Evolutionary conservation across 2,888 invertebrate species (phyloP).

Genomic region (Sylvicola cinctus): DNA sequence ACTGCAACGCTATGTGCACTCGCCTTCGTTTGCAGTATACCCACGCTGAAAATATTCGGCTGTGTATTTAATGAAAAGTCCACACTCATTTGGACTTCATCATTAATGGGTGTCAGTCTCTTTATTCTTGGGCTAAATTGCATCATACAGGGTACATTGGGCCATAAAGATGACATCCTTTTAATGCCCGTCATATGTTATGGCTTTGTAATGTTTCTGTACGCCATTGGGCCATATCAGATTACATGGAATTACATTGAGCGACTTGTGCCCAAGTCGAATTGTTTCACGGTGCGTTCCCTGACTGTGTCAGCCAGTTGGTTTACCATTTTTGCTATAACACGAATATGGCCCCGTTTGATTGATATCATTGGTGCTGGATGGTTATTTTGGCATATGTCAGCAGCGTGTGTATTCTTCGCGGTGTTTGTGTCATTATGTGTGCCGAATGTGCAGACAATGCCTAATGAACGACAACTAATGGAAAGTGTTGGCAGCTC

Average conservation of each 20-base stretch:
- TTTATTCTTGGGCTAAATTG: constrained; percentile 7
- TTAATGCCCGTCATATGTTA: constrained; percentile 7
- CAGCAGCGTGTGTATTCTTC: constrained; percentile 33
- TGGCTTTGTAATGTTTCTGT: constrained; percentile 7
- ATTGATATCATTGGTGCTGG: constrained; percentile 31
- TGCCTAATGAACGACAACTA: constrained; percentile 8
- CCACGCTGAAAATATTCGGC: constrained; percentile 5
- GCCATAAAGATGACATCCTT: constrained; percentile 4
- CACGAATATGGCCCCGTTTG: constrained; percentile 40
- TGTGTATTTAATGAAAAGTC: constrained; percentile 6
- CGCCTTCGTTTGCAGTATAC: constrained; percentile 15
- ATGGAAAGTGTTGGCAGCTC: constrained; percentile 5
- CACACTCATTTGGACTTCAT: constrained; percentile 6
- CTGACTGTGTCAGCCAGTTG: constrained; percentile 29
- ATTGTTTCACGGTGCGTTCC: constrained; percentile 7
- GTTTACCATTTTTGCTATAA: constrained; percentile 42
- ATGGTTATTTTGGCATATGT: constrained; percentile 46
- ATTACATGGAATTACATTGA: constrained; percentile 7
- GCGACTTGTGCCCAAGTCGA: constrained; percentile 6
- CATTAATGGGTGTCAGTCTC: constrained; percentile 6
- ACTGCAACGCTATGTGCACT: constrained; percentile 38
- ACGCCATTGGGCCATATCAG: constrained; percentile 7
- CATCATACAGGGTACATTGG: constrained; percentile 7
- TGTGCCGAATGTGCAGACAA: constrained; percentile 9
- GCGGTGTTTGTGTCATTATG: constrained; percentile 31